phyloP scores from a whole-genome alignment of 2,888 invertebrate genomes.

The Drosophila mimica region DNA sequence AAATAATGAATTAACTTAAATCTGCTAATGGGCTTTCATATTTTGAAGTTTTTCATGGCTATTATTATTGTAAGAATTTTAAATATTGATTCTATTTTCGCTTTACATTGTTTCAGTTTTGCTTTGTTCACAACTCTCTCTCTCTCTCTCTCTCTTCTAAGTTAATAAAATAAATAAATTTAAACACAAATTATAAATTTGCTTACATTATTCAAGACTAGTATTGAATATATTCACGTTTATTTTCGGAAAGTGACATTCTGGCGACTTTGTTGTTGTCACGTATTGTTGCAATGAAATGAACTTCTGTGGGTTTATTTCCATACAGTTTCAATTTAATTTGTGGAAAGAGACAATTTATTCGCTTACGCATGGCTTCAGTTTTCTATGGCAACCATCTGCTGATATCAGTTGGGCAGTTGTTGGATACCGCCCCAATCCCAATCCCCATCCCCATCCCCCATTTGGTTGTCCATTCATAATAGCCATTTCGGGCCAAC shows the following conservation, averaged over 20 bases:
- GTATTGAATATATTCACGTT: neutral
- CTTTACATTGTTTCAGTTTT: neutral
- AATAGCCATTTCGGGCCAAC: slow-evolving; percentile 47
- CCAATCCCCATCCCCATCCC: neutral
- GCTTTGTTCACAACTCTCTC: neutral
- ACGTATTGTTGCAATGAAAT: neutral
- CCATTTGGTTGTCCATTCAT: slow-evolving; percentile 2
- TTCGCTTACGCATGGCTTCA: slow-evolving; percentile 55
- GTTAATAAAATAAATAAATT: neutral
- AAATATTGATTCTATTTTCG: neutral
- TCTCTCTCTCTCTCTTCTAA: neutral
- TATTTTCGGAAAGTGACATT: neutral
- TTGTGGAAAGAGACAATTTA: slow-evolving; percentile 42
- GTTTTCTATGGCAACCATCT: slow-evolving; percentile 29
- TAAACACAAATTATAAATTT: neutral
- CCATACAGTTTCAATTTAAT: slow-evolving; percentile 61
- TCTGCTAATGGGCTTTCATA: neutral
- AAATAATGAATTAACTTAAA: neutral
- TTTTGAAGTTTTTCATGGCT: neutral
- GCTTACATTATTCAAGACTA: neutral
- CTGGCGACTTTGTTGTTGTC: neutral
- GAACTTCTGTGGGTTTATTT: slow-evolving; percentile 50
- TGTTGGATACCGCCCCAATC: neutral
- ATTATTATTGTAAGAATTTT: neutral
- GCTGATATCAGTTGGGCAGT: slow-evolving; percentile 10